A percentile compares a stretch with the other conserved stretches of the same genome.
Evolutionary conservation across 1,140 invertebrate genomes (phyloP).

Genomic region (Trichonephila clavipes): DNA sequence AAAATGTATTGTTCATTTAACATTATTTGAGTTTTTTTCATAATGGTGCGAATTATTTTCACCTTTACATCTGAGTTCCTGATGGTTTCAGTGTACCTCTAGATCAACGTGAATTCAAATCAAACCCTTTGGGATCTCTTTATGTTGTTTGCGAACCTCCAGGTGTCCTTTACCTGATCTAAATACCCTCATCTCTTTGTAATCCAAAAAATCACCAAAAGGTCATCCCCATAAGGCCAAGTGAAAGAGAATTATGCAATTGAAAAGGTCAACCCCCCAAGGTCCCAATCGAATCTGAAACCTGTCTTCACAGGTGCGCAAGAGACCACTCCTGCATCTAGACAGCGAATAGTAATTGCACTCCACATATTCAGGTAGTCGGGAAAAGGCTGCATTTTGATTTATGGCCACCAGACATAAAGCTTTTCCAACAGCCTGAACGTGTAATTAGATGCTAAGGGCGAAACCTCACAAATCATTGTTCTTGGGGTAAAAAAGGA

Average conservation of each 20-base stretch:
- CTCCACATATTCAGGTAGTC: slow-evolving; percentile 71
- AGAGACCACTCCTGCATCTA: slow-evolving; percentile 11
- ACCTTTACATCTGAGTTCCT: too few species aligned
- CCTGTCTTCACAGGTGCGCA: slow-evolving; percentile 54
- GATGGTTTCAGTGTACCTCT: too few species aligned
- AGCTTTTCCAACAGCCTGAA: slow-evolving; percentile 66
- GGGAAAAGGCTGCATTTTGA: slow-evolving; percentile 63
- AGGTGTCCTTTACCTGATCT: neutral
- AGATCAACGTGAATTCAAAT: too few species aligned
- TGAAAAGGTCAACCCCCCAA: slow-evolving; percentile 8
- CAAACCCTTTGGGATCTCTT: neutral
- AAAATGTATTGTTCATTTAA: too few species aligned
- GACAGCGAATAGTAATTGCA: slow-evolving; percentile 53
- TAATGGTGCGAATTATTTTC: too few species aligned
- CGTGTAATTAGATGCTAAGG: slow-evolving; percentile 70
- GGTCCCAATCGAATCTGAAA: slow-evolving; percentile 20
- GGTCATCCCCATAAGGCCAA: neutral
- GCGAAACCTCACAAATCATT: slow-evolving; percentile 72
- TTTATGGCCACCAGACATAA: slow-evolving; percentile 70
- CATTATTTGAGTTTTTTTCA: too few species aligned
- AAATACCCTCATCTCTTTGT: neutral
- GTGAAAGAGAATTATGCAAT: slow-evolving; percentile 56
- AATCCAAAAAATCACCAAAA: slow-evolving; percentile 26
- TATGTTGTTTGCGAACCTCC: neutral
- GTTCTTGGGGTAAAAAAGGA: slow-evolving; percentile 46